Conservation (phyloP, 2,113 vertebrate genomes). For the Oreochromis niloticus region DNA sequence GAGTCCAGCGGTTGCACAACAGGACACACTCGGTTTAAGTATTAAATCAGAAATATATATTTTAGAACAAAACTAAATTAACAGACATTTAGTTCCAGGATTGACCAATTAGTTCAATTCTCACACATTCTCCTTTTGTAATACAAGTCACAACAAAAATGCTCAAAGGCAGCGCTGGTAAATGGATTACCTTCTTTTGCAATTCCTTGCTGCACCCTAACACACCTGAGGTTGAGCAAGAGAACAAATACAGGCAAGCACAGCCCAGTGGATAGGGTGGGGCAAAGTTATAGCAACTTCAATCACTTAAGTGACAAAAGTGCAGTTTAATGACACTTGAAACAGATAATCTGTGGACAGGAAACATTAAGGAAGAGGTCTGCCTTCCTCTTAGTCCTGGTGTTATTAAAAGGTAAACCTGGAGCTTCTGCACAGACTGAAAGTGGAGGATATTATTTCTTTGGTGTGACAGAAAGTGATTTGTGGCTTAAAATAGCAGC, state of each 20-base stretch:
- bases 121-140: neutral
- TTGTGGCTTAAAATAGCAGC: constrained; percentile 10
- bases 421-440: neutral
- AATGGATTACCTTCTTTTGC: neutral
- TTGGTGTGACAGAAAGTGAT: neutral
- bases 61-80: neutral
- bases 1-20: neutral
- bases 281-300: neutral
- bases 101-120: neutral
- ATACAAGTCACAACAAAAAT: neutral
- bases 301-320: neutral
- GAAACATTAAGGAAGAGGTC: neutral
- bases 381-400: neutral
- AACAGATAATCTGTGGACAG: neutral
- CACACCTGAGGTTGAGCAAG: constrained; percentile 49
- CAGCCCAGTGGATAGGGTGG: neutral
- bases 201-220: constrained; percentile 21
- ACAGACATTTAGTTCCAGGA: neutral
- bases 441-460: neutral
- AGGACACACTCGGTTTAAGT: neutral
- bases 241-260: constrained; percentile 10
- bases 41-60: neutral
- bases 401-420: neutral
- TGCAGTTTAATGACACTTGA: neutral
- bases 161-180: neutral